These are phyloP conservation scores for Sarcophaga carnaria DNA, from an alignment of 2,888 invertebrate genomes.

Conservation along the genomic window DNA sequence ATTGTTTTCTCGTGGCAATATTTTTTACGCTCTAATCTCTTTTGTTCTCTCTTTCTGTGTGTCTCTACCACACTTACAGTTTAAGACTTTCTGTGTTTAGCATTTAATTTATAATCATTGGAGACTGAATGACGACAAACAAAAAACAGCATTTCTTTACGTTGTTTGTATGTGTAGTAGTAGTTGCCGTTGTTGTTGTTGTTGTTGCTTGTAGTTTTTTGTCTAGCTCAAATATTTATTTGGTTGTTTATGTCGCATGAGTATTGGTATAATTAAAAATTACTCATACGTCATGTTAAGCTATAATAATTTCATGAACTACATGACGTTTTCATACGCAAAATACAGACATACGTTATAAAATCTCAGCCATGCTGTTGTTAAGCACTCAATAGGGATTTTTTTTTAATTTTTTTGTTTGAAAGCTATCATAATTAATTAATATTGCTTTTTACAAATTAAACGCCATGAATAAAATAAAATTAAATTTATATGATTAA, in stretches of 20 bases:
- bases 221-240: slow-evolving; percentile 38
- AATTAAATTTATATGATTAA: too few species aligned
- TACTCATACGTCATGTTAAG: slow-evolving; percentile 32
- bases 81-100: background rate
- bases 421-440: too few species aligned
- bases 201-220: background rate
- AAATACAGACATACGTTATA: background rate
- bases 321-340: background rate
- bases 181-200: too few species aligned
- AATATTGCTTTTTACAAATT: too few species aligned
- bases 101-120: slow-evolving; percentile 59
- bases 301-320: slow-evolving; percentile 20
- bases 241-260: slow-evolving; percentile 1
- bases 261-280: slow-evolving; percentile 35
- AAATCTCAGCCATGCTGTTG: background rate
- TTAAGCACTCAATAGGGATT: background rate
- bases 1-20: slow-evolving; percentile 29
- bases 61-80: background rate
- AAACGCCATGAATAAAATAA: too few species aligned
- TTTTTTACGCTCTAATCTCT: slow-evolving; percentile 6
- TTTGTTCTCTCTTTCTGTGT: background rate
- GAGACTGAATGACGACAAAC: slow-evolving; percentile 61
- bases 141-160: background rate
- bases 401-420: too few species aligned
- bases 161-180: background rate